Conservation (phyloP, 2,888 invertebrate species). For the Habroteleia sp. region DNA sequence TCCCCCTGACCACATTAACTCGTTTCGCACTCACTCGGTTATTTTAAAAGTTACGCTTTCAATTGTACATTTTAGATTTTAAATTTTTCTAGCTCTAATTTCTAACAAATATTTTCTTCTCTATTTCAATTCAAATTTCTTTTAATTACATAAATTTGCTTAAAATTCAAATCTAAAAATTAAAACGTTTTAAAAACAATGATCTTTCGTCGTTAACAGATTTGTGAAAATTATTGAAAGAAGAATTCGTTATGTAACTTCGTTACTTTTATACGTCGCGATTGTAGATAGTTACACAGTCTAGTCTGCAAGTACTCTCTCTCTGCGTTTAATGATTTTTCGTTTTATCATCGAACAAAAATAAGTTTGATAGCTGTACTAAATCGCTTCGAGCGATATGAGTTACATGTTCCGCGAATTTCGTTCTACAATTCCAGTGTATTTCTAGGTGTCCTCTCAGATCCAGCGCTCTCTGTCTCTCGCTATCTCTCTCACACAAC, state of each 20-base stretch:
- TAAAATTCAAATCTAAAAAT: too few relatives aligned
- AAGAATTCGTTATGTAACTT: slow-evolving; percentile 9
- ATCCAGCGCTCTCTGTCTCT: slow-evolving; percentile 2
- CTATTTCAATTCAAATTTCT: too few relatives aligned
- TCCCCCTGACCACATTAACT: slow-evolving; percentile 30
- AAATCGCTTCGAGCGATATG: slow-evolving; percentile 38
- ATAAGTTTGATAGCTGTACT: slow-evolving; percentile 46
- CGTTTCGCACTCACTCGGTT: slow-evolving; percentile 25
- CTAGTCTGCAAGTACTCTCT: slow-evolving; percentile 34
- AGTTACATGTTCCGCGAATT: slow-evolving; percentile 42
- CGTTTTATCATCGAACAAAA: slow-evolving; percentile 39
- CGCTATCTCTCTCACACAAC: too few relatives aligned
- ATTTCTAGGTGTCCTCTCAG: slow-evolving; percentile 43
- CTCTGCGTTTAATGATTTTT: slow-evolving; percentile 43
- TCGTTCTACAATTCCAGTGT: slow-evolving; percentile 40
- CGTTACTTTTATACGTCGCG: slow-evolving; percentile 19
- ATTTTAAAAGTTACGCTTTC: slow-evolving; percentile 1
- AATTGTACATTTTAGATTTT: too few relatives aligned
- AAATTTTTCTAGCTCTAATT: too few relatives aligned
- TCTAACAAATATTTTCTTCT: too few relatives aligned
- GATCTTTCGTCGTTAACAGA: slow-evolving; percentile 2
- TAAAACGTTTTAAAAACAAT: too few relatives aligned
- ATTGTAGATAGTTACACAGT: slow-evolving; percentile 23
- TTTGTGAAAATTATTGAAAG: slow-evolving; percentile 32
- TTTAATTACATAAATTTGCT: too few relatives aligned